phyloP scores from a whole-genome alignment of 2,888 invertebrate species.

The Lasius fuliginosus region DNA sequence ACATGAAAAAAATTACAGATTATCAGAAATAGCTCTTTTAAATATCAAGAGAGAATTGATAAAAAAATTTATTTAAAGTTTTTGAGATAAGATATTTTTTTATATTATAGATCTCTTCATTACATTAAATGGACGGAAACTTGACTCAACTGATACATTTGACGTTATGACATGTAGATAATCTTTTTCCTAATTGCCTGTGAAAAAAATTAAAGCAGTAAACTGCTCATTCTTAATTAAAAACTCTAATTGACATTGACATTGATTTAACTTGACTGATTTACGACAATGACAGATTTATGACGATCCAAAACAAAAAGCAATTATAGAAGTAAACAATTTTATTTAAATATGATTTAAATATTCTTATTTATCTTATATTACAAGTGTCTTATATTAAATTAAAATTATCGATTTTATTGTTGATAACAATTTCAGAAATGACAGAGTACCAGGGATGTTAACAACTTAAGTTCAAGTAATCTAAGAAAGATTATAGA shows the following conservation, averaged over 20 bases:
- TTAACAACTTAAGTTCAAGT: conserved; percentile 20
- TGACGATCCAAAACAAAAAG: neutral
- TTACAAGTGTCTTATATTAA: neutral
- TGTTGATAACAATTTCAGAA: conserved; percentile 5
- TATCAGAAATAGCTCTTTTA: neutral
- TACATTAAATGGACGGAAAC: neutral
- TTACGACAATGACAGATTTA: neutral
- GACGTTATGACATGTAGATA: conserved; percentile 11
- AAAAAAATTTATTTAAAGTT: neutral
- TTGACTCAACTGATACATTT: conserved; percentile 28
- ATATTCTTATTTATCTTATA: neutral
- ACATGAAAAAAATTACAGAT: neutral
- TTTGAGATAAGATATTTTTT: neutral
- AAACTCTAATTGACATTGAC: neutral
- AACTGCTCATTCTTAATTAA: neutral
- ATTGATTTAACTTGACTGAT: conserved; percentile 23
- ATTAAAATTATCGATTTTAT: neutral
- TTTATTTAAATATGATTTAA: conserved; percentile 16
- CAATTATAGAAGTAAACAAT: neutral
- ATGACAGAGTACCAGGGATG: neutral
- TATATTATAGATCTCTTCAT: neutral
- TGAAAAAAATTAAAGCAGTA: neutral
- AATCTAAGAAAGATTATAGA: conserved; percentile 5
- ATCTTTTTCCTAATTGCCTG: neutral
- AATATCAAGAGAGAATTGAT: neutral